Conservation (phyloP, 2,888 invertebrate species). For the Tenthredo scrophulariae region DNA sequence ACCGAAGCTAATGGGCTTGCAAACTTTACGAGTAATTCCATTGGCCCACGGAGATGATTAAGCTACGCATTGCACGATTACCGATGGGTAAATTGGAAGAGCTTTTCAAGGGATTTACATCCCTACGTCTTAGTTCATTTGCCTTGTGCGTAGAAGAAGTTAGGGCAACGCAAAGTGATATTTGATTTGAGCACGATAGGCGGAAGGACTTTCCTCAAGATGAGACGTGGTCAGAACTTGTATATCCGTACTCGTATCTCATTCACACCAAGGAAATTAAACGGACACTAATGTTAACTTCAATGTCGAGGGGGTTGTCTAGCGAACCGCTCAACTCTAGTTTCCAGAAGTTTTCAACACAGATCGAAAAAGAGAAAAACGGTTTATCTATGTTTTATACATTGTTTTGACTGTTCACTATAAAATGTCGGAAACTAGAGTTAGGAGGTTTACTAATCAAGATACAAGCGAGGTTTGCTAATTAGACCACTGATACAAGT, state of each 20-base stretch:
- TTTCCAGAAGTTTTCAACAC: neutral
- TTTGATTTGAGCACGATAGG: slow-evolving; percentile 27
- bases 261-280: neutral
- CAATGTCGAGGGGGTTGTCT: neutral
- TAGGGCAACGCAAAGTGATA: slow-evolving; percentile 4
- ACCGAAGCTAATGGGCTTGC: neutral
- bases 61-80: neutral
- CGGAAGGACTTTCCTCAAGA: neutral
- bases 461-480: neutral
- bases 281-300: neutral
- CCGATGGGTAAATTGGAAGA: neutral
- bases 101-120: neutral
- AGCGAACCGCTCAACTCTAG: neutral
- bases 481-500: neutral
- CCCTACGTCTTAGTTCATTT: neutral
- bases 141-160: neutral
- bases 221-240: neutral
- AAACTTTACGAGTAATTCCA: neutral
- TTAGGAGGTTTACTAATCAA: neutral
- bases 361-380: neutral
- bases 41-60: neutral
- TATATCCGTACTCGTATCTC: neutral
- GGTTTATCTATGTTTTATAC: neutral
- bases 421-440: neutral
- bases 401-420: neutral